Percentiles rank a stretch among this genome's conserved stretches.
These are phyloP conservation scores for Mus spretus DNA, from an alignment of 2,797 vertebrate genomes.

Conservation along the genomic window DNA sequence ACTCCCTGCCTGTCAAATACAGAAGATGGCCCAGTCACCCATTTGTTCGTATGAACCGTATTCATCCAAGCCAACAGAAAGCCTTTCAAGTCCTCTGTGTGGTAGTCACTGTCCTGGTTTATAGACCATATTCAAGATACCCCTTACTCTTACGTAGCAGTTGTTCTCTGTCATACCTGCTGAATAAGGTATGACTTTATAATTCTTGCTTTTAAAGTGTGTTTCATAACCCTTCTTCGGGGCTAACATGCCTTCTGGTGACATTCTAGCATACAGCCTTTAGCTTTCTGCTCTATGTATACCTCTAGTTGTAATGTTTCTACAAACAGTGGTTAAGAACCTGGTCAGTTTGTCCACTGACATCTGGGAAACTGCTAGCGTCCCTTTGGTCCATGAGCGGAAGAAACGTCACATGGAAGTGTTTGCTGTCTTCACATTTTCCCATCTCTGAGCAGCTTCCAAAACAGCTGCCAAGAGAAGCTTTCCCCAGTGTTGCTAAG, in stretches of 20 bases:
- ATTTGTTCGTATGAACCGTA: background rate
- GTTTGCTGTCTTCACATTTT: slow-evolving; percentile 65
- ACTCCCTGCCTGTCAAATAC: background rate
- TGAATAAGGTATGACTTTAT: background rate
- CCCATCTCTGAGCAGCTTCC: slow-evolving; percentile 51
- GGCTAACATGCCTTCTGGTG: background rate
- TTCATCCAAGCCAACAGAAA: slow-evolving; percentile 53
- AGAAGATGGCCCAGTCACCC: background rate
- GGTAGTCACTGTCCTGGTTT: background rate
- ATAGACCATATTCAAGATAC: slow-evolving; percentile 13
- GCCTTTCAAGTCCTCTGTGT: background rate
- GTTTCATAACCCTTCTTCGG: background rate
- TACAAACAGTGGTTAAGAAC: slow-evolving; percentile 57
- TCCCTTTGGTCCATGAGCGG: slow-evolving; percentile 64
- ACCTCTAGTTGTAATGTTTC: slow-evolving; percentile 46
- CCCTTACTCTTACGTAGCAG: slow-evolving; percentile 31
- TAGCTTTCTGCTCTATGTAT: slow-evolving; percentile 31
- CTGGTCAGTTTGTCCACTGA: slow-evolving; percentile 69
- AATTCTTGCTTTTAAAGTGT: background rate
- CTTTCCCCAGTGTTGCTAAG: slow-evolving; percentile 47
- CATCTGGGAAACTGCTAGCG: slow-evolving; percentile 75
- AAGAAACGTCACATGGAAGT: slow-evolving; percentile 64
- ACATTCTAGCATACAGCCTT: background rate
- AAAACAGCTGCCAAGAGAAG: slow-evolving; percentile 63
- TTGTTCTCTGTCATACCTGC: background rate